Evolutionary conservation across 2,888 invertebrate species (phyloP), one percentile per base, ranked within the genome.

Genomic region (Desoria tigrina): DNA sequence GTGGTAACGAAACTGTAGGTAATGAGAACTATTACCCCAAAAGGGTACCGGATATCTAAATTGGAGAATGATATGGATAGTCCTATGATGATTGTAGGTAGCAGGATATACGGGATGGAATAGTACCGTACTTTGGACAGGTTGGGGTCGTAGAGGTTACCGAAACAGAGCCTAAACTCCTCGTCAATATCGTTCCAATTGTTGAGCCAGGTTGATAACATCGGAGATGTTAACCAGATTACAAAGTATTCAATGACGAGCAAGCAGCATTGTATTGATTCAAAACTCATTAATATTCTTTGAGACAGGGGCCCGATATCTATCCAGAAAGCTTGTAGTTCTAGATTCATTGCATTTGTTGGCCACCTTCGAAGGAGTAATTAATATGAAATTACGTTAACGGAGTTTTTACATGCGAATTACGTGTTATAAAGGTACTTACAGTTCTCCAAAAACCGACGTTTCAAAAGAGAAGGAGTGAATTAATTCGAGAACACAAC

Each of bases 111-210:
- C 4, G 26, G 23, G 7, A 51, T 23, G 26, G 24, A 9, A 16
- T 9, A 51, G 51, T 26, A 16, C 51, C 16, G 7, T 7, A 51
- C 6, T 24, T 51, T 51, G 3, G 51, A 51, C 14, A 51, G 7
- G 26, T 51, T 16, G 4, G 21, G 23, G 24, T 23, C 7, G 14
- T 11, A 18, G 11, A 7, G 7, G 6, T 4, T 24, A 3, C 51
- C 26, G 51, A 51, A 51, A 7, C 7, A 9, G 51, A 7, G 21
- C 4, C 21, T 24, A 6, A 51, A 51, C 2, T 51, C 51, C 7
- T 6, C 3, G 4, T 51, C 51, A 16, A 51, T 51, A 24, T 51
- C 51, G 21, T 51, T 51, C 51, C 51, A 51, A 11, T 23, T 51
- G 51, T 9, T 24, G 14, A 51, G 26, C 51, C 51, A 51, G 26